These are phyloP conservation scores for Melanargia galathea DNA, from an alignment of 2,888 invertebrate species.

Conservation along the genomic window DNA sequence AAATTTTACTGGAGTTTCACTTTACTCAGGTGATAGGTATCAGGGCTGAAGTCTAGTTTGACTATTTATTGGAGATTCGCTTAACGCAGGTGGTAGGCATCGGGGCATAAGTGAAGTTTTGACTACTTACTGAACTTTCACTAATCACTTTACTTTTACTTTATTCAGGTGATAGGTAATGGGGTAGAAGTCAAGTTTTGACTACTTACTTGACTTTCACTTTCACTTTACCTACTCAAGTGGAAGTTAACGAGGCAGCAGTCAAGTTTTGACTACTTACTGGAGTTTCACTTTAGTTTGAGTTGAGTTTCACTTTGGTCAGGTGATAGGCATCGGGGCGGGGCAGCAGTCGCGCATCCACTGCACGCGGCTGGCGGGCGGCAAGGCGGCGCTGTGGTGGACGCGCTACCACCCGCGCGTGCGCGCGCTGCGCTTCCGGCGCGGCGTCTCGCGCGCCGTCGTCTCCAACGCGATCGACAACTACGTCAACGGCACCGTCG, in stretches of 20 bases:
- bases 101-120: no score
- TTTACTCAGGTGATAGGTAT: constrained; percentile 91
- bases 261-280: not conserved
- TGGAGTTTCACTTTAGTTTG: not conserved
- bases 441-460: constrained; percentile 93
- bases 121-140: not conserved
- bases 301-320: constrained; percentile 36
- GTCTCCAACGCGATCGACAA: constrained; percentile 98
- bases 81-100: no score
- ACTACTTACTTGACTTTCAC: no score
- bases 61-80: no score
- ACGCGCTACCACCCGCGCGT: constrained; percentile 95
- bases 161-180: no score
- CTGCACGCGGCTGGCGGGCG: constrained; percentile 97
- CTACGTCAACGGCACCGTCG: constrained; percentile 95
- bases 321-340: constrained; percentile 98
- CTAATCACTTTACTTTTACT: no score
- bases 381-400: constrained; percentile 99
- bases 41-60: no score
- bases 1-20: not conserved
- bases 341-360: constrained; percentile 99
- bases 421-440: constrained; percentile 89
- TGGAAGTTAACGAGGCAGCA: no score
- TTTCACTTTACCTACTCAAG: no score
- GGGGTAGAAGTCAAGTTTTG: no score